Base-by-base conservation (phyloP, 2,888 invertebrate genomes). In the Eupithecia pulchellata region DNA sequence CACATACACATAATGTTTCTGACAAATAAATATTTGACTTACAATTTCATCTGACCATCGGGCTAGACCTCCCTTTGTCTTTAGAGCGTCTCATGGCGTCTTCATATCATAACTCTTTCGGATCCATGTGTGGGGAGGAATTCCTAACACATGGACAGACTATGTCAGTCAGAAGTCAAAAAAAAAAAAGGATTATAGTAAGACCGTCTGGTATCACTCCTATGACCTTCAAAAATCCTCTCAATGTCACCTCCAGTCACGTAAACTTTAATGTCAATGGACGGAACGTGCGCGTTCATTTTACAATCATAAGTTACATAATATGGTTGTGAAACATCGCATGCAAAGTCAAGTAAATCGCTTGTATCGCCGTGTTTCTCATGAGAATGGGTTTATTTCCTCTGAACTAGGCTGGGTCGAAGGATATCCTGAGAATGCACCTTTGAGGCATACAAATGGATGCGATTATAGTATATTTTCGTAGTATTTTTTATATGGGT, bases 181-280 rank as follows among this genome's bases (percentile, higher is more conserved):
- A n/a, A n/a, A n/a, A n/a, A n/a, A n/a, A n/a, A n/a, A n/a, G n/a
- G n/a, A n/a, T n/a, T n/a, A n/a, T 39, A 42, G 6, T 42, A 55
- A 14, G 27, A 14, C 27, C 27, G 27, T 29, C n/a, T 27, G 27
- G 25, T 55, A 32, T 6, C 20, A 61, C 9, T 34, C 17, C 2
- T 17, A 36, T 57, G 68, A 71, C 79, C 79, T 82, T 81, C 72
- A 75, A 79, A 74, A 63, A 55, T 9, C 74, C 75, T 76, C 75
- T 80, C 87, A 88, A 86, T 84, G 87, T 85, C 86, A 79, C 72
- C 52, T 20, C 73, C 64, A 68, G 68, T 76, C 84, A 83, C 84
- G 81, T 83, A 81, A 61, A 61, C 20, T 13, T 34, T 81, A 78
- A 84, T 83, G 85, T 81, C 83, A 84, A 84, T 81, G 77, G 82